Base-by-base conservation (phyloP, 2,113 vertebrate genomes). In the Chloebia gouldiae region DNA sequence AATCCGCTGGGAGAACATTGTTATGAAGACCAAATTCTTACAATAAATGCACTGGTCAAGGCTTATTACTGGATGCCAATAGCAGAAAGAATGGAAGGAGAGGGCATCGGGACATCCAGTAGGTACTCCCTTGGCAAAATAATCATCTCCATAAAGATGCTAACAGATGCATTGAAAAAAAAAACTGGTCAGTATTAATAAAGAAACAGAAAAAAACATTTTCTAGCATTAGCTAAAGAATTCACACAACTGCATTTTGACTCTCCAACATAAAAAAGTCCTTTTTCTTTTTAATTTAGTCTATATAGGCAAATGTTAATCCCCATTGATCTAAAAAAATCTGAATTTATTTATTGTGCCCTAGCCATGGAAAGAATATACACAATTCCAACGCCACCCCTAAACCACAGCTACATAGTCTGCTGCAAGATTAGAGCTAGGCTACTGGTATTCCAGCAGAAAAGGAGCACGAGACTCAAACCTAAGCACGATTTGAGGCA, bases 1-100 rank as follows among this genome's bases (percentile, higher is more conserved):
- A 39, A 72, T 7, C 20, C 84, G 16, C 19, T 57, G 57, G 23
- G 25, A 93, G 23, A 27, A 81, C 25, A 53, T 1, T 2, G 8
- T 21, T 14, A 49, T 20, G 11, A 61, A 81, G 45, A 42, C 6
- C n/a, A n/a, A 81, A 79, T n/a, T 87, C 44, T 87, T 60, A 61
- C 3, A 87, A 27, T 2, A 78, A 85, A 78, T 5, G 31, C 31
- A 70, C 13, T 44, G 49, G 19, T 71, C 42, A 20, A 88, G 53
- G 35, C 16, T 57, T 45, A 77, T 44, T 63, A 70, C 59, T 0
- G 0, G 17, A 77, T 4, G 0, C 3, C 1, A 1, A 37, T 0
- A 78, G 15, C 22, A 70, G 50, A 59, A 15, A 80, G 16, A 65
- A 77, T 7, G 39, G 75, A 90, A 92, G 21, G 2, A 78, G 15